Conservation (phyloP, 2,888 invertebrate species). For the Cryptus armator region DNA sequence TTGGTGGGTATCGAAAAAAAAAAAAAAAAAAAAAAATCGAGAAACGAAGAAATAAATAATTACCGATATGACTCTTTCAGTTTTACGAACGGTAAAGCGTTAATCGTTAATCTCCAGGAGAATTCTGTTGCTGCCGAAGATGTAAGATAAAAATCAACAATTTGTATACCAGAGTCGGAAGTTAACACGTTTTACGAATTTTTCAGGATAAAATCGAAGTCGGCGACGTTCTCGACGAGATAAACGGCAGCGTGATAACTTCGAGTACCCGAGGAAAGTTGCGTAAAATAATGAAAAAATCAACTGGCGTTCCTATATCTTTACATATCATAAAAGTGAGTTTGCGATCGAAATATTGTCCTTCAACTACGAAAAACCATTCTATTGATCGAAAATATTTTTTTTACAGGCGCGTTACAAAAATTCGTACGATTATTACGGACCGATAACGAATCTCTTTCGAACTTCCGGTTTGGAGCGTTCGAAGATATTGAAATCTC, state of each 20-base stretch:
- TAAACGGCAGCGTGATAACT: conserved; percentile 87
- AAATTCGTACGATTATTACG: conserved; percentile 84
- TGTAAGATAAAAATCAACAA: conserved; percentile 84
- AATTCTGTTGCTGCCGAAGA: conserved; percentile 89
- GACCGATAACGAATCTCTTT: conserved; percentile 85
- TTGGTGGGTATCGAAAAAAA: conserved; percentile 83
- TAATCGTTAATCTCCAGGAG: conserved; percentile 87
- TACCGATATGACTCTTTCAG: conserved; percentile 81
- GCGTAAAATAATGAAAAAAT: conserved; percentile 85
- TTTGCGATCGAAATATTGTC: background rate
- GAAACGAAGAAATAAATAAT: background rate
- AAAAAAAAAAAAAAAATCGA: conserved; percentile 7
- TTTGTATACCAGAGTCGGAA: background rate
- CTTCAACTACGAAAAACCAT: background rate
- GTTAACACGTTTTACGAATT: conserved; percentile 67
- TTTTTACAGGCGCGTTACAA: conserved; percentile 80
- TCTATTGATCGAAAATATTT: background rate
- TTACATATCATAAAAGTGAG: conserved; percentile 87
- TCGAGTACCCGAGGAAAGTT: conserved; percentile 85
- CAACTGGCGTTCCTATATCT: conserved; percentile 85
- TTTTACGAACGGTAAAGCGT: conserved; percentile 87
- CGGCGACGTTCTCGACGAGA: conserved; percentile 89
- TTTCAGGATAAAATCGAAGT: conserved; percentile 87
- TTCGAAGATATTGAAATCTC: conserved; percentile 72
- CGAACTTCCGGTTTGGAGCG: conserved; percentile 79